Percentiles rank a stretch among this genome's conserved stretches.
These are phyloP conservation scores for Grus americana DNA, from an alignment of 2,113 vertebrate genomes.

Conservation along the genomic window DNA sequence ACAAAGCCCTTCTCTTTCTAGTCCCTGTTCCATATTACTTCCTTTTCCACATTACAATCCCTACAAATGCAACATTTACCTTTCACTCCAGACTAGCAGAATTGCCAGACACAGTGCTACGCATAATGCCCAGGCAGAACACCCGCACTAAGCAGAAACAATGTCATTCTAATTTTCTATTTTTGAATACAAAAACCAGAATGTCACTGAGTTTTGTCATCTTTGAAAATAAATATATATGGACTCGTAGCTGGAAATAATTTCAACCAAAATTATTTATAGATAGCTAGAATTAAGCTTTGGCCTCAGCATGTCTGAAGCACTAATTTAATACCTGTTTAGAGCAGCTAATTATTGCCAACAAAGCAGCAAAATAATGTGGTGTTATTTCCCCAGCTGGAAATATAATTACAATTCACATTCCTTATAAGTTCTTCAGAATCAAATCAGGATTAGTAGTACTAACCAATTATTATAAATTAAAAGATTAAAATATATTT, in stretches of 20 bases:
- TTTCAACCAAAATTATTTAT: background rate
- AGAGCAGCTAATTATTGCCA: background rate
- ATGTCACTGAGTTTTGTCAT: rapidly evolving
- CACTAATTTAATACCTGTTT: background rate
- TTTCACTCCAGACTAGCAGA: background rate
- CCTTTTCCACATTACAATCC: background rate
- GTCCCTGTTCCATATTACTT: background rate
- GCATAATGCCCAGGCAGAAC: background rate
- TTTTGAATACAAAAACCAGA: background rate
- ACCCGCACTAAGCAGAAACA: background rate
- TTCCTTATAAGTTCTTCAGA: background rate
- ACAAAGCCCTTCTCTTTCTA: background rate
- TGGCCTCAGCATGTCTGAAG: background rate
- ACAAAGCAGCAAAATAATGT: background rate
- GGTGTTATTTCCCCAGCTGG: background rate
- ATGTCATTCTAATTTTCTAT: background rate
- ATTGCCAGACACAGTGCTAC: background rate
- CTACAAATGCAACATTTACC: background rate
- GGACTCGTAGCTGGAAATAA: background rate
- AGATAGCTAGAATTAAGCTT: background rate
- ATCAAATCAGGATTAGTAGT: background rate
- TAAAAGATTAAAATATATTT: background rate
- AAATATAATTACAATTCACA: background rate
- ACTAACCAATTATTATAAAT: background rate
- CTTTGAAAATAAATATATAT: background rate